A percentile compares a stretch with the other conserved stretches of the same genome.
Conservation (phyloP, 2,797 vertebrate species). For the Heteromormyrus szaboi region DNA sequence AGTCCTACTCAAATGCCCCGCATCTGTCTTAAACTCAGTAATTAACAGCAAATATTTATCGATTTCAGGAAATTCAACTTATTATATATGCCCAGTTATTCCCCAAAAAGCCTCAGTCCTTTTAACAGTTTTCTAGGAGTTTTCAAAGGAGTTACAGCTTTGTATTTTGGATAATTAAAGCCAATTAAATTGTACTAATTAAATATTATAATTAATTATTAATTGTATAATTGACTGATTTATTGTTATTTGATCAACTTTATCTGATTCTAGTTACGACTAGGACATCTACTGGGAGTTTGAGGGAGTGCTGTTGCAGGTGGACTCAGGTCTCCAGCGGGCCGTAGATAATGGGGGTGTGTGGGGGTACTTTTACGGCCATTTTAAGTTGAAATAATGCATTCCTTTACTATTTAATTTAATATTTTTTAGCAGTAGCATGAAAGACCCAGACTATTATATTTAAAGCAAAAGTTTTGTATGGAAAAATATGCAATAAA, state of each 20-base stretch:
- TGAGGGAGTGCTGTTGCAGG: neutral
- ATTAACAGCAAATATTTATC: neutral
- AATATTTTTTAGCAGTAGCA: neutral
- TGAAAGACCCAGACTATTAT: neutral
- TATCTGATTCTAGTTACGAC: neutral
- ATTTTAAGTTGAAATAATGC: neutral
- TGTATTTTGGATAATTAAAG: neutral
- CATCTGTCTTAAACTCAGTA: neutral
- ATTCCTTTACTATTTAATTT: neutral
- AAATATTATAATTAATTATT: neutral
- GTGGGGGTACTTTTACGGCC: neutral
- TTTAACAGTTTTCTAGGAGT: neutral
- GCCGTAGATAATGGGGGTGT: neutral
- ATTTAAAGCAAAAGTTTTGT: neutral
- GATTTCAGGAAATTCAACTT: neutral
- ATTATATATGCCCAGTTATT: neutral
- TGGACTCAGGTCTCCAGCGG: neutral
- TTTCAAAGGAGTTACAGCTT: neutral
- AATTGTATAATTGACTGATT: neutral
- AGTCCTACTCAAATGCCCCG: neutral
- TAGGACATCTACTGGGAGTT: neutral
- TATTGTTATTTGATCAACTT: neutral
- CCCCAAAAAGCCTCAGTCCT: neutral
- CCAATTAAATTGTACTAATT: neutral
- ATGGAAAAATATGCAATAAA: neutral